Conservation (phyloP, 2,888 invertebrate genomes). For the Busseola fusca region DNA sequence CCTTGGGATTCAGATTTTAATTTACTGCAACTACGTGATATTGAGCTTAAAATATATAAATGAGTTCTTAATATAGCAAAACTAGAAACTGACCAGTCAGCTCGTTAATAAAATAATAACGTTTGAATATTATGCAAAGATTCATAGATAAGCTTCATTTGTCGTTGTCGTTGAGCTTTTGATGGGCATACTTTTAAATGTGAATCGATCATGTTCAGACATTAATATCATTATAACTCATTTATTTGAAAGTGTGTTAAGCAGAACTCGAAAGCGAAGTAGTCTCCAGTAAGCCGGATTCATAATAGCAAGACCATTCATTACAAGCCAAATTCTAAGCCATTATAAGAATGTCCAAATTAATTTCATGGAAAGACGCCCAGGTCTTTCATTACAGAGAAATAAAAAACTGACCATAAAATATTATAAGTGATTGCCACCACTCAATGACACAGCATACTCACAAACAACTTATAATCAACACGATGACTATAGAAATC, state of each 20-base stretch:
- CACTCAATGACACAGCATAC: constrained; percentile 68
- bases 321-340: constrained; percentile 26
- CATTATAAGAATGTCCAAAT: constrained; percentile 35
- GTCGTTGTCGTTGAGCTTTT: background rate
- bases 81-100: background rate
- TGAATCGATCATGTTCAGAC: background rate
- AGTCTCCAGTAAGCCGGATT: background rate
- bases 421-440: constrained; percentile 62
- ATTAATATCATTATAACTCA: background rate
- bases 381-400: constrained; percentile 41
- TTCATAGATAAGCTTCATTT: background rate
- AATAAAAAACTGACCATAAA: constrained; percentile 58
- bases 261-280: background rate
- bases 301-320: constrained; percentile 29
- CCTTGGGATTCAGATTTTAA: constrained; percentile 26
- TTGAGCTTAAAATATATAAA: background rate
- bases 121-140: background rate
- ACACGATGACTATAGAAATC: constrained; percentile 70
- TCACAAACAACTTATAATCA: constrained; percentile 72
- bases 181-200: background rate
- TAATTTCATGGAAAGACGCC: constrained; percentile 42
- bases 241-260: background rate
- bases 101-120: background rate
- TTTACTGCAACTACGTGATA: constrained; percentile 4
- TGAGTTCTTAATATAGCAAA: background rate